These are phyloP conservation scores for Pseudorhombus dupliciocellatus DNA, from an alignment of 2,113 vertebrate species.

Conservation along the genomic window DNA sequence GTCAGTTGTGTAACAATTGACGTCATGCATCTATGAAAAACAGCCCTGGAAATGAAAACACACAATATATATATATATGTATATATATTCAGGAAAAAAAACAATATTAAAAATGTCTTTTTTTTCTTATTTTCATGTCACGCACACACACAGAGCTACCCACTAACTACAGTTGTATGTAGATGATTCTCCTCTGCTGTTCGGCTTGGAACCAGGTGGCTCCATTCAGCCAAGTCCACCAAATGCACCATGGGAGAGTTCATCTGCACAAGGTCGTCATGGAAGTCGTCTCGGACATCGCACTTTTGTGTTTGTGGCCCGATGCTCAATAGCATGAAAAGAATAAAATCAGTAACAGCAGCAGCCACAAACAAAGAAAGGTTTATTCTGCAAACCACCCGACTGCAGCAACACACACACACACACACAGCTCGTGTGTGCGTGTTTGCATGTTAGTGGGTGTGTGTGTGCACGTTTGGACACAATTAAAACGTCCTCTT, in stretches of 20 bases:
- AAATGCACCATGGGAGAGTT: not conserved
- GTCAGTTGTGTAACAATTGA: too few species aligned
- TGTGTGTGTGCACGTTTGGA: slow-evolving; percentile 42
- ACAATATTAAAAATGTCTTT: too few species aligned
- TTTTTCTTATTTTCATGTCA: too few species aligned
- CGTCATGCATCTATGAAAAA: too few species aligned
- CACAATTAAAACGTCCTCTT: slow-evolving; percentile 76
- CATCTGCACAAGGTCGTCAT: not conserved
- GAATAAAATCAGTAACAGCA: not conserved
- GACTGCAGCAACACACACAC: not conserved
- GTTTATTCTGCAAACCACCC: slow-evolving; percentile 2
- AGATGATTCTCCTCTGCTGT: too few species aligned
- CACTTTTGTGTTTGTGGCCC: not conserved
- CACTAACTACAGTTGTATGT: too few species aligned
- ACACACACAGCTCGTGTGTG: not conserved
- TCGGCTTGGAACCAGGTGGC: not conserved
- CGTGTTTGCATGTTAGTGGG: not conserved
- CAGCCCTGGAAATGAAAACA: too few species aligned
- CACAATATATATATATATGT: too few species aligned
- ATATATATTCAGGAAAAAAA: too few species aligned
- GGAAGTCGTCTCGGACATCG: not conserved
- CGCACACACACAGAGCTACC: too few species aligned
- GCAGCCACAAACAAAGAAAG: not conserved
- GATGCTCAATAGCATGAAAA: not conserved
- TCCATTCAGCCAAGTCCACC: not conserved